Conservation (phyloP, 2,113 vertebrate genomes). For the Cheilinus undulatus region DNA sequence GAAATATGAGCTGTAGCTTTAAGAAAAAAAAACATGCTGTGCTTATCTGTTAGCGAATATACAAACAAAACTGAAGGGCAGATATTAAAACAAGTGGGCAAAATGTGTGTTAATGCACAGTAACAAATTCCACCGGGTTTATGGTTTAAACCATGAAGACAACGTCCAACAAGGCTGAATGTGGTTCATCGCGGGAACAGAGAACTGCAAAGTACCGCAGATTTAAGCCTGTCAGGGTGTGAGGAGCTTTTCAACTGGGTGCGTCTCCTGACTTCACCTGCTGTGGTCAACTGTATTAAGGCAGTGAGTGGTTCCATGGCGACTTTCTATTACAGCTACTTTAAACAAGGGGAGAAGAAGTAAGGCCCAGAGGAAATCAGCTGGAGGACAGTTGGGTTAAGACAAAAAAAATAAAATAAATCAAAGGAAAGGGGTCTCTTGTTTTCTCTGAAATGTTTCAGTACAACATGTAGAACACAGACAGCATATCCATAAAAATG, state of each 20-base stretch:
- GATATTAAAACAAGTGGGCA: conserved; percentile 18
- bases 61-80: conserved; percentile 38
- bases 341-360: conserved; percentile 63
- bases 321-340: conserved; percentile 76
- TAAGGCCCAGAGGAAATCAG: conserved; percentile 72
- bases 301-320: conserved; percentile 83
- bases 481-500: conserved; percentile 74
- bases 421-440: conserved; percentile 43
- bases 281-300: conserved; percentile 83
- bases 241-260: conserved; percentile 56
- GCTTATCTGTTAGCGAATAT: conserved; percentile 56
- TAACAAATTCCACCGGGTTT: conserved; percentile 27
- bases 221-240: conserved; percentile 35
- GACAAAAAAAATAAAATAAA: conserved; percentile 15
- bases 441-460: conserved; percentile 83
- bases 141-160: conserved; percentile 22
- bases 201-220: conserved; percentile 44
- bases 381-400: conserved; percentile 48
- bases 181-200: conserved; percentile 36
- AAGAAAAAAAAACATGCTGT: conserved; percentile 62
- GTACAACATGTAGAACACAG: conserved; percentile 86
- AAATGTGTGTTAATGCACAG: conserved; percentile 19
- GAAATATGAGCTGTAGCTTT: conserved; percentile 68
- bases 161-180: conserved; percentile 32
- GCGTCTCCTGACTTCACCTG: conserved; percentile 70